These are phyloP conservation scores for Drosophila mayaguana DNA, from an alignment of 2,888 invertebrate genomes.

Conservation along the genomic window DNA sequence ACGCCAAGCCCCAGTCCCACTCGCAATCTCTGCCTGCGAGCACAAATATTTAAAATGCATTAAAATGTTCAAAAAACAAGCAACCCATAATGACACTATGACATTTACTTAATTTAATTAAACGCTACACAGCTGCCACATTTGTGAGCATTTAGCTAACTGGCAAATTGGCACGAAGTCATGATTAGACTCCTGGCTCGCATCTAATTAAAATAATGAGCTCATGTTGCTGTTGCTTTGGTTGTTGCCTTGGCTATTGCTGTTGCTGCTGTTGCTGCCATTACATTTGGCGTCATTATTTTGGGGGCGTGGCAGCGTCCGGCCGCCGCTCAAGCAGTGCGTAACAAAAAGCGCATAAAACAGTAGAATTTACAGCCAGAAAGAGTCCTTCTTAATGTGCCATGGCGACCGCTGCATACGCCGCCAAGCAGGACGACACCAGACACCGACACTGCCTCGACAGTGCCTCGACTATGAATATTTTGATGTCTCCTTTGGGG, in stretches of 20 bases:
- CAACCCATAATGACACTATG: constrained; percentile 21
- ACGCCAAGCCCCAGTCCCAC: too few species aligned
- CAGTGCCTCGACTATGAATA: not conserved
- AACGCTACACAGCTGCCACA: constrained; percentile 26
- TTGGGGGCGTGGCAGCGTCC: constrained; percentile 55
- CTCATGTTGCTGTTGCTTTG: constrained; percentile 26
- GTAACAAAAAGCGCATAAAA: constrained; percentile 74
- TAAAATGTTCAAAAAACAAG: constrained; percentile 21
- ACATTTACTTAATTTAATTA: constrained; percentile 64
- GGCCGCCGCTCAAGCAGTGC: constrained; percentile 48
- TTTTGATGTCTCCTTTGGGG: constrained; percentile 27
- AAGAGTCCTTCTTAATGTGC: constrained; percentile 70
- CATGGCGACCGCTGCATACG: constrained; percentile 62
- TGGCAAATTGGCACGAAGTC: constrained; percentile 15
- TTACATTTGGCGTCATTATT: constrained; percentile 52
- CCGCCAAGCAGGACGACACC: constrained; percentile 50
- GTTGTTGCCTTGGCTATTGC: constrained; percentile 7
- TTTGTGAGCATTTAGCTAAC: constrained; percentile 17
- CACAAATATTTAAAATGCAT: constrained; percentile 58
- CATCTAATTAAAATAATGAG: constrained; percentile 74
- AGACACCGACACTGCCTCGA: constrained; percentile 12
- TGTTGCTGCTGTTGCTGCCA: constrained; percentile 13
- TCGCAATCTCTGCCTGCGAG: not conserved
- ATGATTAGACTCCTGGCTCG: constrained; percentile 24
- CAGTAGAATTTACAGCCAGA: constrained; percentile 69